phyloP scores from a whole-genome alignment of 2,113 vertebrate species.

The Plestiodon gilberti region DNA sequence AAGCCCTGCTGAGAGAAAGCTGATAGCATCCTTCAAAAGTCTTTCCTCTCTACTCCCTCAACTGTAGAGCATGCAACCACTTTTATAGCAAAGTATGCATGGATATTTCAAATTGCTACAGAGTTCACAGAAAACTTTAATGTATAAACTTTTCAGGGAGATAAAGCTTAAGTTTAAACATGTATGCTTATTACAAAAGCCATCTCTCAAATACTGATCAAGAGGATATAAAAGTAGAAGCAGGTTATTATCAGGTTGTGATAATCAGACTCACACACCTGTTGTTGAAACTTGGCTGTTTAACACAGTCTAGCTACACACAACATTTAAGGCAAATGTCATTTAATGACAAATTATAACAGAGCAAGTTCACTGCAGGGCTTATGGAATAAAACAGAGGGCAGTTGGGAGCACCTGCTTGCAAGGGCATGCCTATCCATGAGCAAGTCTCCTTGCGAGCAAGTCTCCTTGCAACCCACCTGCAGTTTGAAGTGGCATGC shows the following conservation, averaged over 20 bases:
- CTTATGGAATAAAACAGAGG: not conserved
- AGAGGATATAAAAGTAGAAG: not conserved
- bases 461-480: not conserved
- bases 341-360: not conserved
- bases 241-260: not conserved
- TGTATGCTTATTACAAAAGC: slow-evolving; percentile 1
- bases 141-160: not conserved
- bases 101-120: not conserved
- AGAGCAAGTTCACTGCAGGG: not conserved
- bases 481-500: not conserved
- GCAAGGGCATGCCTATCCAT: not conserved
- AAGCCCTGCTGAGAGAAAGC: not conserved
- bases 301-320: not conserved
- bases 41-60: not conserved
- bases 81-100: slow-evolving; percentile 24
- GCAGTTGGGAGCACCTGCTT: not conserved
- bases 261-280: not conserved
- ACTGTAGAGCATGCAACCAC: not conserved
- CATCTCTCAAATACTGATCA: not conserved
- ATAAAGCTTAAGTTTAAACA: slow-evolving; percentile 36
- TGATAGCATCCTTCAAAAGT: not conserved
- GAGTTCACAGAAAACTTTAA: not conserved
- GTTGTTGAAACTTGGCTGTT: not conserved
- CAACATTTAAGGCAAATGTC: not conserved
- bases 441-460: not conserved